phyloP scores from a whole-genome alignment of 2,797 vertebrate species.

The Aphelocoma californica region DNA sequence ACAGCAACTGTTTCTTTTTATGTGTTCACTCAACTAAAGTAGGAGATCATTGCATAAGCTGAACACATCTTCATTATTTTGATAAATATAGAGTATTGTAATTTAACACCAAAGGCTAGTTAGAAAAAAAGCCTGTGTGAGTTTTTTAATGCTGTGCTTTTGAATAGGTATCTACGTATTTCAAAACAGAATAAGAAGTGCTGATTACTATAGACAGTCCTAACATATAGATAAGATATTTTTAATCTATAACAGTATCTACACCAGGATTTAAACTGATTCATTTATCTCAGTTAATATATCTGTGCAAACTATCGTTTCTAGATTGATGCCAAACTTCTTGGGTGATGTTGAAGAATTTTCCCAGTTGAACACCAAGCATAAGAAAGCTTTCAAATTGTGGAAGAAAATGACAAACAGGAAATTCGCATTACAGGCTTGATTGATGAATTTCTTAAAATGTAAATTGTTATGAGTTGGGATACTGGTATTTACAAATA shows the following conservation, averaged over 20 bases:
- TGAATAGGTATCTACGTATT: neutral
- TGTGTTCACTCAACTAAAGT: neutral
- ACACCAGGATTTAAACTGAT: neutral
- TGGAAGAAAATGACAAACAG: neutral
- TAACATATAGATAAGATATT: neutral
- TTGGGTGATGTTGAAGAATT: neutral
- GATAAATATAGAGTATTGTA: neutral
- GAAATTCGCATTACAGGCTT: neutral
- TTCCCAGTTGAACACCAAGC: neutral
- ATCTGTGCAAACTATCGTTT: neutral
- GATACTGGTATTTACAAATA: slow-evolving; percentile 13
- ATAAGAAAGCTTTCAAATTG: neutral
- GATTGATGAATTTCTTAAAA: neutral
- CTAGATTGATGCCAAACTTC: neutral
- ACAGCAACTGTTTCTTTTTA: neutral
- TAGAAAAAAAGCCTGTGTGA: neutral
- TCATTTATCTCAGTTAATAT: neutral
- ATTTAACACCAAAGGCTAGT: neutral
- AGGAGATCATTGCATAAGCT: neutral
- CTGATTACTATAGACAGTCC: neutral
- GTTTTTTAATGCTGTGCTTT: neutral
- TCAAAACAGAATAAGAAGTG: neutral
- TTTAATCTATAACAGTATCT: neutral
- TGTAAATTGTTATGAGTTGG: neutral
- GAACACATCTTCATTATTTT: neutral